These are phyloP conservation scores for Eubucco bourcierii DNA, from an alignment of 2,113 vertebrate genomes.

Conservation along the genomic window DNA sequence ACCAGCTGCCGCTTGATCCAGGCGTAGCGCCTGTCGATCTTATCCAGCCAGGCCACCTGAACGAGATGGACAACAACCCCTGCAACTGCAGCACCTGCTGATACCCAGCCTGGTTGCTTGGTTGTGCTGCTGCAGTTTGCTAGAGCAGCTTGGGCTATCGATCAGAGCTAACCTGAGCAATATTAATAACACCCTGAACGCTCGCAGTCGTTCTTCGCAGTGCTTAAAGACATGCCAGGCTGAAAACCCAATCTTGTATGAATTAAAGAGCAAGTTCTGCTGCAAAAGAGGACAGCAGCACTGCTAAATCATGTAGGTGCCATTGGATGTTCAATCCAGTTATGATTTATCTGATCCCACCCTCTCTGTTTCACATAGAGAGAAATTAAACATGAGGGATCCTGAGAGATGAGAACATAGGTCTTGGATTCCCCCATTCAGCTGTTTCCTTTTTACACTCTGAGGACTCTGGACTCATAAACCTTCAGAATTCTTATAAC, in stretches of 20 bases:
- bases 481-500: not conserved
- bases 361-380: not conserved
- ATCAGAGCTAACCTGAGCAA: not conserved
- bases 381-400: not conserved
- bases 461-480: not conserved
- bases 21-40: conserved; percentile 92
- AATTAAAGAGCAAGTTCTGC: not conserved
- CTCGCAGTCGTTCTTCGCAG: not conserved
- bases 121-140: not conserved
- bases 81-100: not conserved
- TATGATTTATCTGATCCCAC: not conserved
- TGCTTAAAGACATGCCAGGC: not conserved
- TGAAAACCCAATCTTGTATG: not conserved
- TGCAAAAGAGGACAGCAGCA: conserved; percentile 9
- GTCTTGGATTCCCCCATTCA: not conserved
- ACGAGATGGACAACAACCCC: accelerated
- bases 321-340: not conserved
- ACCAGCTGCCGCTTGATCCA: conserved; percentile 98
- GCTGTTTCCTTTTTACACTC: not conserved
- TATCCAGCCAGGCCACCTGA: conserved; percentile 97
- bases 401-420: not conserved
- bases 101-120: not conserved
- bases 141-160: not conserved
- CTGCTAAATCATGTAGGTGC: not conserved
- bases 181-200: not conserved